Percentiles rank a stretch among this genome's conserved stretches.
phyloP scores from a whole-genome alignment of 2,113 vertebrate genomes.

The Larimichthys polyactis region DNA sequence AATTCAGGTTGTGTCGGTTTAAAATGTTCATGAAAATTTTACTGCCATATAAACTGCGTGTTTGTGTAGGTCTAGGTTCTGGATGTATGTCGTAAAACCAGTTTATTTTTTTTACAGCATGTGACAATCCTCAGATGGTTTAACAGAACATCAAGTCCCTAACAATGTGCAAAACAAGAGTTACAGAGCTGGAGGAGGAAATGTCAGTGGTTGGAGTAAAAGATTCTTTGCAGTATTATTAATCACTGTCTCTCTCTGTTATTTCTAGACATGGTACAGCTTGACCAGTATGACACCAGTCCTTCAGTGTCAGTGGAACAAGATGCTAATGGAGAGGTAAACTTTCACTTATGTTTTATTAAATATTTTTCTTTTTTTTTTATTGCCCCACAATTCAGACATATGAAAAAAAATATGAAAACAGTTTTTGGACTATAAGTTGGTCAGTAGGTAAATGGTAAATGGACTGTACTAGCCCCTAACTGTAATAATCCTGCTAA shows the following conservation, averaged over 20 bases:
- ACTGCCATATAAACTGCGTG: not conserved
- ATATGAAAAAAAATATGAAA: no score
- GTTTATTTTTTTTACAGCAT: not conserved
- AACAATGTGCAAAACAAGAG: not conserved
- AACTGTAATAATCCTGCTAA: no score
- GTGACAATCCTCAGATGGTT: not conserved
- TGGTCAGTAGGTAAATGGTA: no score
- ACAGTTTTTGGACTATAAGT: not conserved
- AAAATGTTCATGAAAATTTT: not conserved
- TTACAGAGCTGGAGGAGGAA: not conserved
- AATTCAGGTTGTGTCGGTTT: not conserved
- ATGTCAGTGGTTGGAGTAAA: not conserved
- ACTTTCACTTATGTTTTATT: not conserved
- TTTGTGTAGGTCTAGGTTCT: no score
- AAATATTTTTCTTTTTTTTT: not conserved
- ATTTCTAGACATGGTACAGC: constrained; percentile 90
- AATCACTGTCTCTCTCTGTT: constrained; percentile 10
- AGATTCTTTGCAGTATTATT: not conserved
- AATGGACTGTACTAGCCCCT: no score
- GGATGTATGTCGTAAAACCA: not conserved
- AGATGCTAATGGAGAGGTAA: constrained; percentile 86
- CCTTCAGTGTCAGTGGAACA: constrained; percentile 82
- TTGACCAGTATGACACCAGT: constrained; percentile 87
- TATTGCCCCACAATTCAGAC: not conserved
- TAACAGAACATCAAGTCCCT: not conserved